Evolutionary conservation across 2,888 invertebrate genomes (phyloP).

Genomic region (Rotaria socialis): DNA sequence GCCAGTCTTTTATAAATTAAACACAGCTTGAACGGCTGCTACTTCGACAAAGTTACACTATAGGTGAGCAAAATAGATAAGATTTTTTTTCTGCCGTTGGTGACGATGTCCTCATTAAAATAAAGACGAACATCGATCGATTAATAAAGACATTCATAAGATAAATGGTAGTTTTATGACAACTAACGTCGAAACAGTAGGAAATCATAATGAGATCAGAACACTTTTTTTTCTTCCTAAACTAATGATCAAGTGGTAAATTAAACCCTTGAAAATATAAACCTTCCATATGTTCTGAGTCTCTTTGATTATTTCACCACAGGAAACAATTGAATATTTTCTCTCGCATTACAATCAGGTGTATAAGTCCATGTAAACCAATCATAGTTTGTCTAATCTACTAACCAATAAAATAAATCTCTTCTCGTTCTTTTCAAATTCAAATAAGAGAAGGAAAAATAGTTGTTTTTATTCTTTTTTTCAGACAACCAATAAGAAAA

Average conservation of each 20-base stretch:
- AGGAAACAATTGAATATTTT: background rate
- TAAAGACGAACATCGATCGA: background rate
- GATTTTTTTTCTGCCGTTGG: background rate
- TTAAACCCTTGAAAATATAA: slow-evolving; percentile 10
- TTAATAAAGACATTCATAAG: background rate
- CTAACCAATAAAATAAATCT: no score
- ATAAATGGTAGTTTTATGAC: slow-evolving; percentile 12
- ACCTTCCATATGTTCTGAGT: no score
- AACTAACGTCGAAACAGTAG: background rate
- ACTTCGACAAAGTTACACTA: background rate
- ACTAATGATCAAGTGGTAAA: slow-evolving; percentile 20
- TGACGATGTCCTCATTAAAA: background rate
- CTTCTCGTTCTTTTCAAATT: no score
- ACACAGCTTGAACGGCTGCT: slow-evolving; percentile 32
- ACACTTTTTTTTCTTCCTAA: background rate
- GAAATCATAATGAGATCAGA: background rate
- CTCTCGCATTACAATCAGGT: no score
- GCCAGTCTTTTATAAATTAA: background rate
- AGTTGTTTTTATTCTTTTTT: no score
- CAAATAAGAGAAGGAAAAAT: no score
- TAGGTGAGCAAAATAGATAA: background rate
- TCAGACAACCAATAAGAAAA: no score
- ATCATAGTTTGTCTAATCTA: no score
- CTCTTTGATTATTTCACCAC: background rate
- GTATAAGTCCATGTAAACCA: no score